Evolutionary conservation across 2,113 vertebrate genomes (phyloP).

Genomic region (Athene noctua): DNA sequence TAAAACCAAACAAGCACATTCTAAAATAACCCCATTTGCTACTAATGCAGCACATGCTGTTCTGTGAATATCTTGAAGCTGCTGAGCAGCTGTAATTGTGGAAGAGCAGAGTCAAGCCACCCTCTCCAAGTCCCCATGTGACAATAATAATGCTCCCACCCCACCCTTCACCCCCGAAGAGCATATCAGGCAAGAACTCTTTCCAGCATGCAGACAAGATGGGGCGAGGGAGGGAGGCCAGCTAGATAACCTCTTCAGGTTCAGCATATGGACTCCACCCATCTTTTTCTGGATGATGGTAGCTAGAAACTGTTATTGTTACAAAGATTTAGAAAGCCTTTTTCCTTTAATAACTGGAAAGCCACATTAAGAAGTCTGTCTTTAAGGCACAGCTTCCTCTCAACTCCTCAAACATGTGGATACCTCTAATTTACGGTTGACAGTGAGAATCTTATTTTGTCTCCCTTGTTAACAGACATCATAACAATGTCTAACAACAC

Average conservation of each 20-base stretch:
- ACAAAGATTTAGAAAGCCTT: background rate
- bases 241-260: background rate
- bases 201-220: background rate
- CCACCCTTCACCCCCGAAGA: background rate
- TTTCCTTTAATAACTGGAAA: background rate
- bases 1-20: constrained; percentile 5
- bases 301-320: background rate
- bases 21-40: constrained; percentile 20
- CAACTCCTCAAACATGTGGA: background rate
- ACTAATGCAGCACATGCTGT: constrained; percentile 16
- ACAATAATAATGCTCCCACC: background rate
- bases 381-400: background rate
- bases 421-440: background rate
- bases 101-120: background rate
- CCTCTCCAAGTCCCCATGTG: background rate
- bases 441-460: background rate
- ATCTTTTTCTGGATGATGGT: background rate
- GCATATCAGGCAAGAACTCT: background rate
- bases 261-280: background rate
- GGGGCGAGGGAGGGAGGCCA: background rate
- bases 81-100: background rate
- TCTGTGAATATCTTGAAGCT: background rate
- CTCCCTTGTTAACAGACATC: background rate
- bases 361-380: background rate
- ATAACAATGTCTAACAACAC: background rate